phyloP scores from a whole-genome alignment of 2,888 invertebrate genomes.

The Diplolepis rosae region DNA sequence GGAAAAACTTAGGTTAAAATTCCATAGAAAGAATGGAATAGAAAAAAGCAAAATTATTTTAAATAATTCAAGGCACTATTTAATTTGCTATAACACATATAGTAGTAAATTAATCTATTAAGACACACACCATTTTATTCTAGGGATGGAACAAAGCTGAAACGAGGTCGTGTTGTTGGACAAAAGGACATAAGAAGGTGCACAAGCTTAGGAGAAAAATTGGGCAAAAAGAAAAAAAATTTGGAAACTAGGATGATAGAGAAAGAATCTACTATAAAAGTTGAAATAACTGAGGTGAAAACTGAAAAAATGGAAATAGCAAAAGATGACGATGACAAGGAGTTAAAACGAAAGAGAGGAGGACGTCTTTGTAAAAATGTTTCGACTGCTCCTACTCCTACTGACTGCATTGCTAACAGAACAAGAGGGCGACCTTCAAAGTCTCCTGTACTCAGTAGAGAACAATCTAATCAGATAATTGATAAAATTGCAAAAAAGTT shows the following conservation, averaged over 20 bases:
- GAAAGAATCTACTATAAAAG: background rate
- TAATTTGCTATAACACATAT: background rate
- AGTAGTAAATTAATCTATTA: slow-evolving; percentile 8
- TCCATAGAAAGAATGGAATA: too few relatives aligned
- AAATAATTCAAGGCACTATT: background rate
- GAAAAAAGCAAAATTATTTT: background rate
- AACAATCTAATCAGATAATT: background rate
- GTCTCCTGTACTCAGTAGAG: background rate
- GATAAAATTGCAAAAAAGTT: background rate
- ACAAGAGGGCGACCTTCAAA: background rate
- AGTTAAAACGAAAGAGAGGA: background rate
- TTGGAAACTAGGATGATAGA: background rate
- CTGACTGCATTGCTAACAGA: background rate
- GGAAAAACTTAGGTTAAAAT: too few relatives aligned
- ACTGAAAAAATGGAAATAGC: background rate
- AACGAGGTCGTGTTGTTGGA: background rate
- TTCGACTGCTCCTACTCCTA: background rate
- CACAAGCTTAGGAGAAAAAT: background rate
- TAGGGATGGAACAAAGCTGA: slow-evolving; percentile 12
- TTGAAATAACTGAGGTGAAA: background rate
- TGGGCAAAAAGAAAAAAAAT: background rate
- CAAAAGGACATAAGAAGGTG: slow-evolving; percentile 7
- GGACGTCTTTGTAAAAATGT: background rate
- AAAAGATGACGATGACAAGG: background rate
- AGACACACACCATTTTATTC: slow-evolving; percentile 12